Evolutionary conservation across 1,140 invertebrate genomes (phyloP).

Genomic region (Mesaphorura yosii): DNA sequence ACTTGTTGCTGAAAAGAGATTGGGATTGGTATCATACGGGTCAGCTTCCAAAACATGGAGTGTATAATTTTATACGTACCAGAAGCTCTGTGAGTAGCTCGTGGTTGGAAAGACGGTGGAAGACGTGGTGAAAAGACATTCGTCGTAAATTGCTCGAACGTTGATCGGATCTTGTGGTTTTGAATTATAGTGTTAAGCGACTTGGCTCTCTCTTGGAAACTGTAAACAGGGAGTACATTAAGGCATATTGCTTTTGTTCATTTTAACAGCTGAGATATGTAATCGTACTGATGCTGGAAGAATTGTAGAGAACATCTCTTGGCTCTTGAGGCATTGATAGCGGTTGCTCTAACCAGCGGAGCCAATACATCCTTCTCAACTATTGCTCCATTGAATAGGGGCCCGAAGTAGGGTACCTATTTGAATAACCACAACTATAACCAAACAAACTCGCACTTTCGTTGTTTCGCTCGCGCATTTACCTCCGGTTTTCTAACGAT

Average conservation of each 20-base stretch:
- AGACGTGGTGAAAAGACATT: conserved; percentile 69
- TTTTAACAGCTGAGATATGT: neutral
- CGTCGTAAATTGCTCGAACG: conserved; percentile 82
- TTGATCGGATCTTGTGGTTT: conserved; percentile 75
- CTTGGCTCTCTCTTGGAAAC: conserved; percentile 80
- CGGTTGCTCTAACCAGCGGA: conserved; percentile 78
- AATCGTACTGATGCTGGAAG: conserved; percentile 78
- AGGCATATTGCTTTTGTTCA: neutral
- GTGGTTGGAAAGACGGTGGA: conserved; percentile 39
- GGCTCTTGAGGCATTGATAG: conserved; percentile 80
- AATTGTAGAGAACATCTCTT: conserved; percentile 75
- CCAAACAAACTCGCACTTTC: too few species aligned
- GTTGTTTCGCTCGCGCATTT: too few species aligned
- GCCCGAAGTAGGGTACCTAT: conserved; percentile 89
- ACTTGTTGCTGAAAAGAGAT: conserved; percentile 17
- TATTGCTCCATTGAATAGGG: conserved; percentile 87
- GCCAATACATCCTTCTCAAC: conserved; percentile 71
- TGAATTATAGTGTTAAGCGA: conserved; percentile 76
- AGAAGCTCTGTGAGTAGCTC: conserved; percentile 35
- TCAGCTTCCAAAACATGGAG: neutral
- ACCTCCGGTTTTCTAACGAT: conserved; percentile 75
- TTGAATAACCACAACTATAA: conserved; percentile 31
- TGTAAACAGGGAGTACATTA: conserved; percentile 37
- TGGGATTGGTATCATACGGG: conserved; percentile 2
- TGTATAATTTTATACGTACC: conserved; percentile 31